Percentiles rank a stretch among this genome's conserved stretches.
Conservation (phyloP, 2,113 vertebrate species). For the Phyllostomus hastatus region DNA sequence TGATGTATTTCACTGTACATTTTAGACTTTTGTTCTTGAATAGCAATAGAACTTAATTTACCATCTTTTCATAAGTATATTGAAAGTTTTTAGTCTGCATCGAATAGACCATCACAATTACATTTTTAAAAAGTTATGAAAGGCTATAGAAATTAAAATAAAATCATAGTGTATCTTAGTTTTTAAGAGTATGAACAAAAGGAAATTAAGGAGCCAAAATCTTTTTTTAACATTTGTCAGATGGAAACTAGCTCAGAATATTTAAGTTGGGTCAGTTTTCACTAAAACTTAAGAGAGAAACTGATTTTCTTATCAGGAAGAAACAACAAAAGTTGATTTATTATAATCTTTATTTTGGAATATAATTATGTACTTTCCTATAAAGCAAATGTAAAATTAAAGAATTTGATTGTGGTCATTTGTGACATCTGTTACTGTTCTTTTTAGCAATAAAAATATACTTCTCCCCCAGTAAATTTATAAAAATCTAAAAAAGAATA, state of each 20-base stretch:
- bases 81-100: neutral
- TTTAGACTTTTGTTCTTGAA: neutral
- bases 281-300: neutral
- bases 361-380: conserved; percentile 8
- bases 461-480: neutral
- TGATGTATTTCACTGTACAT: neutral
- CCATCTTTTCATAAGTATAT: neutral
- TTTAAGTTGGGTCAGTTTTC: neutral
- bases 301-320: neutral
- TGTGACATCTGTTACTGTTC: neutral
- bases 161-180: neutral
- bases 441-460: conserved; percentile 17
- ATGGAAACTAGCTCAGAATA: conserved; percentile 27
- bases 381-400: conserved; percentile 28
- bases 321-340: neutral
- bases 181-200: conserved; percentile 14
- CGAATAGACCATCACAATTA: neutral
- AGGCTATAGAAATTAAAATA: neutral
- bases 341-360: neutral
- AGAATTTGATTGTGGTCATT: neutral
- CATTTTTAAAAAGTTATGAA: neutral
- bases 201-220: neutral
- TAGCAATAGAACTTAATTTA: neutral
- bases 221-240: conserved; percentile 16
- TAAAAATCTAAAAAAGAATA: neutral